Percentiles rank a stretch among this genome's conserved stretches.
These are phyloP conservation scores for Trichonephila clavata DNA, from an alignment of 1,140 invertebrate genomes.

Conservation along the genomic window DNA sequence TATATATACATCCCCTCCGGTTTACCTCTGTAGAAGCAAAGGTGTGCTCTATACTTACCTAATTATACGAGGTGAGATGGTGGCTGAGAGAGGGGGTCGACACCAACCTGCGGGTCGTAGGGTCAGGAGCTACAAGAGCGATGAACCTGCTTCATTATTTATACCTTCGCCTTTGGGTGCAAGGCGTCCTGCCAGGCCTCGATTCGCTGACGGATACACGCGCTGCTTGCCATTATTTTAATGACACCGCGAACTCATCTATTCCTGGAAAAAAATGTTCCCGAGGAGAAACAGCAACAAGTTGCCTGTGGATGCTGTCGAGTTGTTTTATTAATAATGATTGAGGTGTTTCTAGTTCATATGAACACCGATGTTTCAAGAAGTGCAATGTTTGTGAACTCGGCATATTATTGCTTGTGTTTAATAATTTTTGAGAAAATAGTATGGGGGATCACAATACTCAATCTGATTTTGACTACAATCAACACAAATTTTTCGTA, in stretches of 20 bases:
- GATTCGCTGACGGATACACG: background rate
- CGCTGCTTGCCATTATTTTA: background rate
- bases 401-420: too few species aligned
- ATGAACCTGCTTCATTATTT: conserved; percentile 36
- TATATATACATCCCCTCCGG: background rate
- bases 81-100: background rate
- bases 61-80: conserved; percentile 39
- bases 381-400: too few species aligned
- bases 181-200: background rate
- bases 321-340: background rate
- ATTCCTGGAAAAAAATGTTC: background rate
- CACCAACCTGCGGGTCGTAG: background rate
- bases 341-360: background rate
- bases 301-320: background rate
- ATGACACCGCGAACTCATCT: background rate
- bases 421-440: too few species aligned
- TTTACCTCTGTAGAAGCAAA: background rate
- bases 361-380: too few species aligned
- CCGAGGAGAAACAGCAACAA: background rate
- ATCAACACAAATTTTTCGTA: too few species aligned
- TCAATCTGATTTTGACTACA: too few species aligned
- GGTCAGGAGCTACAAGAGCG: conserved; percentile 24
- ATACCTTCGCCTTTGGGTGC: background rate
- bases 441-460: too few species aligned
- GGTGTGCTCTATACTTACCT: conserved; percentile 43